Evolutionary conservation across 2,888 invertebrate species (phyloP).

Genomic region (Tetramorium bicarinatum): DNA sequence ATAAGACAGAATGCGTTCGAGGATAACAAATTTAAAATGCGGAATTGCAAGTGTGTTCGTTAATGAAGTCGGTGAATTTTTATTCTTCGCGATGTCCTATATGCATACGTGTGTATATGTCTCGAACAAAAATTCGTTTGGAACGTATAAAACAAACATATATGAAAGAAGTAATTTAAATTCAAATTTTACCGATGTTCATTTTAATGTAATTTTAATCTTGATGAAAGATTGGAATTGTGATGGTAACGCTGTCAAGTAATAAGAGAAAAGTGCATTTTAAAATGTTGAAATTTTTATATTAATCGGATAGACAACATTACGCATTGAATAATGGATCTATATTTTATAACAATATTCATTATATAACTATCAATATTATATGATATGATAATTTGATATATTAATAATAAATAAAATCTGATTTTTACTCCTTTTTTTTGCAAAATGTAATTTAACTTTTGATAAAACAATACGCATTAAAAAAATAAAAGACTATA

Average conservation of each 20-base stretch:
- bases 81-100: neutral
- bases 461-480: neutral
- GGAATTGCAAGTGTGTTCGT: neutral
- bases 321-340: neutral
- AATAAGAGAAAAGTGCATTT: constrained; percentile 32
- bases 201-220: constrained; percentile 51
- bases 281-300: constrained; percentile 20
- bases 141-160: constrained; percentile 28
- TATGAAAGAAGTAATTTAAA: constrained; percentile 49
- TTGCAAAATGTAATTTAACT: neutral
- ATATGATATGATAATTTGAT: neutral
- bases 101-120: neutral
- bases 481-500: neutral
- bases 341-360: constrained; percentile 1
- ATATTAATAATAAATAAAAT: neutral
- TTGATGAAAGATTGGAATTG: constrained; percentile 38
- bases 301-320: constrained; percentile 22
- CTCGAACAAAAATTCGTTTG: constrained; percentile 36
- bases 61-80: constrained; percentile 37
- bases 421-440: neutral
- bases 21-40: constrained; percentile 26
- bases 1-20: neutral
- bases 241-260: constrained; percentile 10
- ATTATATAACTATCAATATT: neutral
- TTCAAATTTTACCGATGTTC: constrained; percentile 45